phyloP scores from a whole-genome alignment of 2,797 vertebrate genomes.

The Champsocephalus gunnari region DNA sequence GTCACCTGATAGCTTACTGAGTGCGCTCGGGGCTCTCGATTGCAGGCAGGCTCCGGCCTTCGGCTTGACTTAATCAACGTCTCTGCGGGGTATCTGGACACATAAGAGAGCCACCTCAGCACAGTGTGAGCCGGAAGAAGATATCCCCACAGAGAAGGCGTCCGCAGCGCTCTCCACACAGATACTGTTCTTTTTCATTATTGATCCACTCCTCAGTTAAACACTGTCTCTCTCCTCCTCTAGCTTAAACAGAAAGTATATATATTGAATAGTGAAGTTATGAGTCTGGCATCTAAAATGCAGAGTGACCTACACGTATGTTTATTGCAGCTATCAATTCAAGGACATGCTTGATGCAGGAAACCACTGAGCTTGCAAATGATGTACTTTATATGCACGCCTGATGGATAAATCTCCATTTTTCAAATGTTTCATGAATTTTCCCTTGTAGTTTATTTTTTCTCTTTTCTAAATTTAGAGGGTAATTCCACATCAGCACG shows the following conservation, averaged over 20 bases:
- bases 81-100: slow-evolving; percentile 77
- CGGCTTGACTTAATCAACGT: slow-evolving; percentile 82
- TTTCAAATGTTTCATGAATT: slow-evolving; percentile 65
- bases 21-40: slow-evolving; percentile 67
- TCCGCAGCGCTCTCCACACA: slow-evolving; percentile 51
- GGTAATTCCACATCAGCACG: slow-evolving; percentile 59
- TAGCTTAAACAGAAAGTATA: not conserved
- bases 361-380: slow-evolving; percentile 72
- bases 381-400: slow-evolving; percentile 73
- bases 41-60: slow-evolving; percentile 74
- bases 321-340: slow-evolving; percentile 68
- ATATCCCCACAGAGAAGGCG: slow-evolving; percentile 65
- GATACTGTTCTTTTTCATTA: slow-evolving; percentile 66
- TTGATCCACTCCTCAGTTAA: slow-evolving; percentile 54
- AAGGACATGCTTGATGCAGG: slow-evolving; percentile 68
- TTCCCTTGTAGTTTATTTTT: slow-evolving; percentile 29
- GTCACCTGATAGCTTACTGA: slow-evolving; percentile 76
- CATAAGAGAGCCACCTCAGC: slow-evolving; percentile 67
- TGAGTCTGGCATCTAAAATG: slow-evolving; percentile 40
- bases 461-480: slow-evolving; percentile 45
- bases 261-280: slow-evolving; percentile 4
- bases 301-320: slow-evolving; percentile 51
- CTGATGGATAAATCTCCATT: slow-evolving; percentile 68
- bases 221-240: slow-evolving; percentile 15
- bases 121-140: slow-evolving; percentile 49